Evolutionary conservation across 1,140 invertebrate species (phyloP).

Genomic region (Drepana arcuata): DNA sequence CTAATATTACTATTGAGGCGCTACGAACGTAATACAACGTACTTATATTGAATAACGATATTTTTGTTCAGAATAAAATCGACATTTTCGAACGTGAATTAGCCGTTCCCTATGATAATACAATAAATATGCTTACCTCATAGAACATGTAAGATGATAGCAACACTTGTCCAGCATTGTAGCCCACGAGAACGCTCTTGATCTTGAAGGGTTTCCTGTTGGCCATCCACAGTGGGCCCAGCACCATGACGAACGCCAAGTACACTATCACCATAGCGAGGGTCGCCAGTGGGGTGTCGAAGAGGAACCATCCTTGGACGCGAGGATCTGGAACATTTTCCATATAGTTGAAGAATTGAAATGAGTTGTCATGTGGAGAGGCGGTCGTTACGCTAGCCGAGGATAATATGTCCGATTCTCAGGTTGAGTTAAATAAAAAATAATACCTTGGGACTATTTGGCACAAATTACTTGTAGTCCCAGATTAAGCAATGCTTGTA

Average conservation of each 20-base stretch:
- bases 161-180: slow-evolving; percentile 92
- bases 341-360: no score
- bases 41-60: no score
- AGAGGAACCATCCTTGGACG: slow-evolving; percentile 91
- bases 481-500: no score
- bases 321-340: slow-evolving; percentile 85
- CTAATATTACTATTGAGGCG: no score
- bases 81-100: background rate
- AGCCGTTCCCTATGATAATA: background rate
- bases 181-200: slow-evolving; percentile 84
- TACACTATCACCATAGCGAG: slow-evolving; percentile 86
- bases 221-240: slow-evolving; percentile 90
- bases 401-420: no score
- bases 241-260: slow-evolving; percentile 83
- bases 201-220: slow-evolving; percentile 90
- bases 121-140: slow-evolving; percentile 76
- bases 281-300: slow-evolving; percentile 91
- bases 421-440: no score
- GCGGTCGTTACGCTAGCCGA: no score
- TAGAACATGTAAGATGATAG: slow-evolving; percentile 91
- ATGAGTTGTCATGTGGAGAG: no score
- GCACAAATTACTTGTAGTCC: no score
- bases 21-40: no score
- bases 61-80: no score
- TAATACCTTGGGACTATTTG: no score